phyloP scores from a whole-genome alignment of 2,797 vertebrate genomes.

The Clarias pachynema region DNA sequence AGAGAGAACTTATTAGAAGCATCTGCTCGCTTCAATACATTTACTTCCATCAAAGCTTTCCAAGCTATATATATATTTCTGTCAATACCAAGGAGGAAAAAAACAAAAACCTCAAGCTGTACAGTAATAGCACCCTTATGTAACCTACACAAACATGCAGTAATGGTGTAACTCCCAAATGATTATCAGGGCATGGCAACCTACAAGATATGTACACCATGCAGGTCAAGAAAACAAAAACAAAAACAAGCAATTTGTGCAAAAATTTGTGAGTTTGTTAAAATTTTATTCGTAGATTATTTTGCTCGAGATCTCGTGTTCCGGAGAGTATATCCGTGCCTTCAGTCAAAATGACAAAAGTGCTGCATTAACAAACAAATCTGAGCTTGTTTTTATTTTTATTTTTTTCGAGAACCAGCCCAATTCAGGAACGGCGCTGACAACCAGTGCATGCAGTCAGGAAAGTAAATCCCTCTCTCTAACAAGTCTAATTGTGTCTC shows the following conservation, averaged over 20 bases:
- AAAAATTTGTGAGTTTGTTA: neutral
- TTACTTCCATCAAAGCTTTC: neutral
- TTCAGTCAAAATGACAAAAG: constrained; percentile 5
- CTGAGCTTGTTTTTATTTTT: neutral
- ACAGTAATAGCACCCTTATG: constrained; percentile 1
- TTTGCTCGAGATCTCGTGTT: neutral
- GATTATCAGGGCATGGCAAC: constrained; percentile 8
- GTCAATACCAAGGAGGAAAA: neutral
- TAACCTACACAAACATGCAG: neutral
- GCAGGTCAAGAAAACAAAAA: neutral
- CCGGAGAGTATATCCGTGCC: neutral
- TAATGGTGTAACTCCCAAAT: neutral
- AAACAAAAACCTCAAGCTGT: neutral
- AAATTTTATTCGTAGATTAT: neutral
- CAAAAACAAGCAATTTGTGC: neutral
- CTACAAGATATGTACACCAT: constrained; percentile 5
- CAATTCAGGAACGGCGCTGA: constrained; percentile 11
- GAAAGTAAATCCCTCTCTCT: constrained; percentile 49
- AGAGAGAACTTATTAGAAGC: neutral
- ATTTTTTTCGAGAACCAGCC: neutral
- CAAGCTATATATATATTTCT: constrained; percentile 1
- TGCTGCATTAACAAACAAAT: constrained; percentile 19
- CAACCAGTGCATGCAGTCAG: constrained; percentile 32
- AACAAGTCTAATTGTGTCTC: constrained; percentile 43
- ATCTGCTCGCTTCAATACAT: neutral